A percentile compares a stretch with the other conserved stretches of the same genome.
phyloP scores from a whole-genome alignment of 2,888 invertebrate species.

The Himalopsyche japonica region DNA sequence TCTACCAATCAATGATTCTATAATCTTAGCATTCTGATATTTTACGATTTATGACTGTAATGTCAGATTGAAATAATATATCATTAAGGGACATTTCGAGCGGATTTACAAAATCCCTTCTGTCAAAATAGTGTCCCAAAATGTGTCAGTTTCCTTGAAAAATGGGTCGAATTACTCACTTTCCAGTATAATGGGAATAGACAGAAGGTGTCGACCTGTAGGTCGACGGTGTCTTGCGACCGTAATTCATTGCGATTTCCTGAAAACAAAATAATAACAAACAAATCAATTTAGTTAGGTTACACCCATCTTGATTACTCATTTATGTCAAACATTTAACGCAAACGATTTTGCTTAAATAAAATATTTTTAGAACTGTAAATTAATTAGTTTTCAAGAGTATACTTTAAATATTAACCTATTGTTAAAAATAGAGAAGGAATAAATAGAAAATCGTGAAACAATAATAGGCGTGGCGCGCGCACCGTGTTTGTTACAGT shows the following conservation, averaged over 20 bases:
- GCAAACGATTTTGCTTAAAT: too few species aligned
- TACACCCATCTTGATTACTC: conserved; percentile 24
- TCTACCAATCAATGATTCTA: too few species aligned
- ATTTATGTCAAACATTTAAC: neutral
- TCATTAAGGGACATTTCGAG: neutral
- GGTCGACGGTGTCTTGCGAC: conserved; percentile 81
- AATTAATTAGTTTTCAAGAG: too few species aligned
- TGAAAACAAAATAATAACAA: conserved; percentile 11
- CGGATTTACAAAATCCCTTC: neutral
- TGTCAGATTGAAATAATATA: too few species aligned
- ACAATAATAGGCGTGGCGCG: neutral
- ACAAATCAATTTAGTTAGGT: neutral
- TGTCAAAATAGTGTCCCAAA: neutral
- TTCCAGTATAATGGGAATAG: conserved; percentile 83
- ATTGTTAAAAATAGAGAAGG: neutral
- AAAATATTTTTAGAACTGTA: too few species aligned
- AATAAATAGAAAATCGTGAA: neutral
- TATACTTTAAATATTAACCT: neutral
- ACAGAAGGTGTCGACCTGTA: conserved; percentile 83
- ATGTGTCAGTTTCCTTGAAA: neutral
- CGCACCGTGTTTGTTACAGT: neutral
- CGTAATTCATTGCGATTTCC: conserved; percentile 64
- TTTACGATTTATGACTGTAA: too few species aligned
- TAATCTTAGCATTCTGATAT: too few species aligned
- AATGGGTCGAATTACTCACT: conserved; percentile 52